phyloP scores from a whole-genome alignment of 2,113 vertebrate species.

The Myotis lucifugus region DNA sequence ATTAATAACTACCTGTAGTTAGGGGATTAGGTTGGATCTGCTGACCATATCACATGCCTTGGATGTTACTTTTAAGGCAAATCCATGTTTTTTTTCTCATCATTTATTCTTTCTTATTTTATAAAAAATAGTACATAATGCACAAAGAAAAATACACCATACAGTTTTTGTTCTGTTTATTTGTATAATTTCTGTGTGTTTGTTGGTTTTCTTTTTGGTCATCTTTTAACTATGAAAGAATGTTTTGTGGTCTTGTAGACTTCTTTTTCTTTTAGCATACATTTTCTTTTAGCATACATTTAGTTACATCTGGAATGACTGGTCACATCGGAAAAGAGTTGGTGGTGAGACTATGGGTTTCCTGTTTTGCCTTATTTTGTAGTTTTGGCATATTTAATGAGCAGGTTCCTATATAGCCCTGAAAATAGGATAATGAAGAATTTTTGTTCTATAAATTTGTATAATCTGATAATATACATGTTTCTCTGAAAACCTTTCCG shows the following conservation, averaged over 20 bases:
- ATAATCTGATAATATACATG: neutral
- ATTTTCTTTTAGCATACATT: slow-evolving; percentile 48
- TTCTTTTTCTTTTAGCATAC: slow-evolving; percentile 43
- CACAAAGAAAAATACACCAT: neutral
- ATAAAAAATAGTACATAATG: neutral
- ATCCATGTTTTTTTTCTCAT: neutral
- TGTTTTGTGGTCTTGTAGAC: neutral
- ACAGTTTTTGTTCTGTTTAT: neutral
- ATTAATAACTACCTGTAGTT: neutral
- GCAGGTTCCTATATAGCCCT: neutral
- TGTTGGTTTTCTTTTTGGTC: neutral
- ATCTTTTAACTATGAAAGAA: slow-evolving; percentile 47
- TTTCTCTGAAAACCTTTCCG: neutral
- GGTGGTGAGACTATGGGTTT: slow-evolving; percentile 8
- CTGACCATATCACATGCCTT: neutral
- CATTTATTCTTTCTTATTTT: slow-evolving; percentile 19
- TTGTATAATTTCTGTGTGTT: neutral
- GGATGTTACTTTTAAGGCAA: neutral
- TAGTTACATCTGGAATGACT: slow-evolving; percentile 10
- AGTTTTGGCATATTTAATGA: slow-evolving; percentile 17
- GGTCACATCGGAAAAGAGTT: neutral
- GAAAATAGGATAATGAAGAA: neutral
- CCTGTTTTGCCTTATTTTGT: slow-evolving; percentile 34
- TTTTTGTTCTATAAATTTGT: neutral
- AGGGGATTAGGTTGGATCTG: neutral